phyloP scores from a whole-genome alignment of 2,797 vertebrate species.

The Sitta carolinensis region DNA sequence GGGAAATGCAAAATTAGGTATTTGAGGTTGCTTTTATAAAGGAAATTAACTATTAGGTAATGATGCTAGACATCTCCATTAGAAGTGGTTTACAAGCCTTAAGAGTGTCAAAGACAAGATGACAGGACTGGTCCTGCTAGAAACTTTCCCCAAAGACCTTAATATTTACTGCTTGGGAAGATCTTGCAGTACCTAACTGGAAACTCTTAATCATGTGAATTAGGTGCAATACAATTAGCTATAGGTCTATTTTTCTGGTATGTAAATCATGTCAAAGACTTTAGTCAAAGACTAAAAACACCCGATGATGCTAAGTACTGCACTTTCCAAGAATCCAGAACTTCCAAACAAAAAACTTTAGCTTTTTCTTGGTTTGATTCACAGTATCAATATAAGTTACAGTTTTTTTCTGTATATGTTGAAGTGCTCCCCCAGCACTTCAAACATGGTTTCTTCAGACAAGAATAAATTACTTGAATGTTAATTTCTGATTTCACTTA shows the following conservation, averaged over 20 bases:
- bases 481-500: not conserved
- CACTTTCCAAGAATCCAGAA: not conserved
- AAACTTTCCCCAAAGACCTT: not conserved
- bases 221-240: not conserved
- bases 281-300: not conserved
- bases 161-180: not conserved
- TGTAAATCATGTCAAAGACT: not conserved
- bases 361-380: not conserved
- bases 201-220: not conserved
- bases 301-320: not conserved
- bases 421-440: not conserved
- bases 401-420: not conserved
- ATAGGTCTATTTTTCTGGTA: not conserved
- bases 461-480: not conserved
- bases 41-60: not conserved
- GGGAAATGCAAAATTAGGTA: not conserved
- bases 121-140: not conserved
- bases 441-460: not conserved
- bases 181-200: not conserved
- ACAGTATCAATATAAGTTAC: not conserved
- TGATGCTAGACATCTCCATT: not conserved
- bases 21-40: not conserved
- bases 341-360: not conserved
- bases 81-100: not conserved
- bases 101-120: not conserved